Conservation (phyloP, 1,140 invertebrate species). For the Danaus plexippus region DNA sequence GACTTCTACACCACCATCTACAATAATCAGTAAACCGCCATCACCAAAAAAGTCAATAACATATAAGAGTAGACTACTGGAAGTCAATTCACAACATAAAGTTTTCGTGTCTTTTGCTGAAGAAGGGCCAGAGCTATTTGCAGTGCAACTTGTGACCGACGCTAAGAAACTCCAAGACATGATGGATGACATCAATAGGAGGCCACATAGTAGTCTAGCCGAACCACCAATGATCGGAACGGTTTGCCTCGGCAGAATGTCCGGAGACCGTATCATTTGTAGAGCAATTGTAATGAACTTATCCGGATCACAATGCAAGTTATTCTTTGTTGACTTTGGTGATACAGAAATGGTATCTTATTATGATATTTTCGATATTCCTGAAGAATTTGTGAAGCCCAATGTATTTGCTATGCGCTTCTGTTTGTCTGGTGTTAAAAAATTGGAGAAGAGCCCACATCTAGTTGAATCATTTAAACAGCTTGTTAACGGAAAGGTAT, state of each 20-base stretch:
- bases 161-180: slow-evolving; percentile 74
- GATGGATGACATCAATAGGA: slow-evolving; percentile 78
- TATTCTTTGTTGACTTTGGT: slow-evolving; percentile 86
- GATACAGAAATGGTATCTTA: slow-evolving; percentile 79
- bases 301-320: slow-evolving; percentile 73
- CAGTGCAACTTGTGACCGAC: slow-evolving; percentile 76
- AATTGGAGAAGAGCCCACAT: slow-evolving; percentile 75
- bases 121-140: slow-evolving; percentile 82
- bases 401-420: slow-evolving; percentile 82
- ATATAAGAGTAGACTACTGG: slow-evolving; percentile 74
- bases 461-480: slow-evolving; percentile 80
- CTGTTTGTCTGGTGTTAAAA: slow-evolving; percentile 77
- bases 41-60: slow-evolving; percentile 66
- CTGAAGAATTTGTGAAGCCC: slow-evolving; percentile 77
- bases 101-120: slow-evolving; percentile 82
- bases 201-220: slow-evolving; percentile 72
- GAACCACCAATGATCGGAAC: slow-evolving; percentile 79
- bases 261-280: slow-evolving; percentile 76
- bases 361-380: slow-evolving; percentile 80
- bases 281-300: slow-evolving; percentile 81
- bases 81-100: slow-evolving; percentile 74
- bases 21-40: slow-evolving; percentile 30
- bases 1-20: slow-evolving; percentile 22
- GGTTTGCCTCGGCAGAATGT: slow-evolving; percentile 79
- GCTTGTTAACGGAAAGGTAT: slow-evolving; percentile 74